A percentile compares a stretch with the other conserved stretches of the same genome.
Conservation (phyloP, 2,113 vertebrate species). For the Lamprotornis superbus region DNA sequence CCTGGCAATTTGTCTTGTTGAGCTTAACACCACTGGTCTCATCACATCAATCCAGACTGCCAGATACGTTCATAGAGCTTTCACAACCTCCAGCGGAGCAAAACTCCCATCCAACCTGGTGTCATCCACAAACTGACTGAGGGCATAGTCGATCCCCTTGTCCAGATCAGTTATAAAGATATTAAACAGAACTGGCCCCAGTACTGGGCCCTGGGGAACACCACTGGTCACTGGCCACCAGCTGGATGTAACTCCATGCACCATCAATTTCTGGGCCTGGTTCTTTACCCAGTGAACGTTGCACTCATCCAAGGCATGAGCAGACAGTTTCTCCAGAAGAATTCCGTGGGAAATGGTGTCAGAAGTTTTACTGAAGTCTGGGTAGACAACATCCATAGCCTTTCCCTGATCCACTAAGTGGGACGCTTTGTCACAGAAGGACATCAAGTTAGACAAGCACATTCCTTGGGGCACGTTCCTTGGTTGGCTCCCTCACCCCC, state of each 20-base stretch:
- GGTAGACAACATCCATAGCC: not conserved
- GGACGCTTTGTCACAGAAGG: not conserved
- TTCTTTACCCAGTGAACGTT: not conserved
- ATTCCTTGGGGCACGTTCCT: not conserved
- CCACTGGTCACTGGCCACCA: fast-evolving
- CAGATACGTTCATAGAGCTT: not conserved
- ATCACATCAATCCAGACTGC: not conserved
- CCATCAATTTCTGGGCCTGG: too few species aligned
- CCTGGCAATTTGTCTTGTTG: not conserved
- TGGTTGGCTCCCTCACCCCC: not conserved
- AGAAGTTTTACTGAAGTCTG: not conserved
- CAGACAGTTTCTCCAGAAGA: not conserved
- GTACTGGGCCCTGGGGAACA: not conserved
- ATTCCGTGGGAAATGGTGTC: not conserved
- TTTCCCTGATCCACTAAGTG: not conserved
- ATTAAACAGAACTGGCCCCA: not conserved
- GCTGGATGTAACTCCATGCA: not conserved
- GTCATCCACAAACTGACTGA: not conserved
- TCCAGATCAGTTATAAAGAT: not conserved
- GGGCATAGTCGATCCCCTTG: fast-evolving
- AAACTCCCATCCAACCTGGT: not conserved
- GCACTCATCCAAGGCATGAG: fast-evolving
- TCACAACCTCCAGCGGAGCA: not conserved
- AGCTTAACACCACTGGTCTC: not conserved
- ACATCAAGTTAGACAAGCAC: not conserved